phyloP scores from a whole-genome alignment of 2,888 invertebrate genomes.

The Acrocera orbiculus region DNA sequence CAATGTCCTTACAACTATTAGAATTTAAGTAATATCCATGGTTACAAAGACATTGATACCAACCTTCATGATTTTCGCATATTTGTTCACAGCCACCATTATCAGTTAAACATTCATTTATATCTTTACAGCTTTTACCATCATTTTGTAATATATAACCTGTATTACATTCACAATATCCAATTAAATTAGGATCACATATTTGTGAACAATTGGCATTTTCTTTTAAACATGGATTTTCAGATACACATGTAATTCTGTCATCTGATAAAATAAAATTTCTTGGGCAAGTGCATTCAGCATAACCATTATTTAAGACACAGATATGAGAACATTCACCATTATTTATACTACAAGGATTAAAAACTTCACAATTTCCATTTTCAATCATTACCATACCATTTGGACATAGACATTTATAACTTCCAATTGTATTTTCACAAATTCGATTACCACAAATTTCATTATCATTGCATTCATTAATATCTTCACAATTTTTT shows the following conservation, averaged over 20 bases:
- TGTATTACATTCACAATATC: slow-evolving; percentile 27
- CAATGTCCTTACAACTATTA: slow-evolving; percentile 26
- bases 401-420: slow-evolving; percentile 36
- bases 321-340: slow-evolving; percentile 40
- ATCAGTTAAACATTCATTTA: slow-evolving; percentile 36
- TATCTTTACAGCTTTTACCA: slow-evolving; percentile 33
- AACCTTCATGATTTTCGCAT: slow-evolving; percentile 34
- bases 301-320: slow-evolving; percentile 34
- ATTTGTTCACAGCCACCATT: slow-evolving; percentile 30
- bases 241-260: slow-evolving; percentile 28
- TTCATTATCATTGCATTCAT: slow-evolving; percentile 32
- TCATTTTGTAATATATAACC: slow-evolving; percentile 27
- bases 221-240: slow-evolving; percentile 35
- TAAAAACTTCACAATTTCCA: slow-evolving; percentile 23
- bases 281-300: slow-evolving; percentile 26
- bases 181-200: slow-evolving; percentile 28
- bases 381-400: slow-evolving; percentile 26
- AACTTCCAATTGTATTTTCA: slow-evolving; percentile 33
- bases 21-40: slow-evolving; percentile 27
- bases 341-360: slow-evolving; percentile 35
- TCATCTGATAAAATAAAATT: slow-evolving; percentile 31
- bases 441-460: slow-evolving; percentile 22
- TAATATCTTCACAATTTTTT: slow-evolving; percentile 29
- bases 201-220: slow-evolving; percentile 46
- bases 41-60: slow-evolving; percentile 35